These are phyloP conservation scores for Trypoxylus dichotomus DNA, from an alignment of 1,140 invertebrate genomes.

Conservation along the genomic window DNA sequence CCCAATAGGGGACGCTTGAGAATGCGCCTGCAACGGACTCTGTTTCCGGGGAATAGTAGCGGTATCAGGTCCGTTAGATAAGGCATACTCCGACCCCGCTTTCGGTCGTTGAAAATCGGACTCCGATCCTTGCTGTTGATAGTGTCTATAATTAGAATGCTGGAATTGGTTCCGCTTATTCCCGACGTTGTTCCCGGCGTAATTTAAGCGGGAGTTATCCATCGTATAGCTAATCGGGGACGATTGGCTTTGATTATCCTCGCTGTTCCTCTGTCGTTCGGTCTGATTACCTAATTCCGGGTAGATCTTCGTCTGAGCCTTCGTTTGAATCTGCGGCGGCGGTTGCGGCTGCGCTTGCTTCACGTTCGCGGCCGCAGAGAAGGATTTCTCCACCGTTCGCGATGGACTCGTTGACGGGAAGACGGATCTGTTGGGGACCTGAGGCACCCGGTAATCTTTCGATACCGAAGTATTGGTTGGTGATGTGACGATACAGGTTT, in stretches of 20 bases:
- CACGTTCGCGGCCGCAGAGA: constrained; percentile 53
- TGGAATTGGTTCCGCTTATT: constrained; percentile 48
- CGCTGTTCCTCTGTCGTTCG: constrained; percentile 59
- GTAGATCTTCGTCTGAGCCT: constrained; percentile 71
- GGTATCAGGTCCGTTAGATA: constrained; percentile 58
- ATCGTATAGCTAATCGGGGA: constrained; percentile 77
- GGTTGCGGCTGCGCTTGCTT: constrained; percentile 50
- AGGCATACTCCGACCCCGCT: constrained; percentile 56
- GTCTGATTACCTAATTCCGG: constrained; percentile 59
- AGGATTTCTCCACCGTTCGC: constrained; percentile 43
- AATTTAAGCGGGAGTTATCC: constrained; percentile 66
- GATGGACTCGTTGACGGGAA: constrained; percentile 45
- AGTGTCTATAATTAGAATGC: constrained; percentile 45
- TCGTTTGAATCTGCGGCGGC: constrained; percentile 62
- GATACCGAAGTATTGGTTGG: constrained; percentile 57
- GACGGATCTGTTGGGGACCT: constrained; percentile 47
- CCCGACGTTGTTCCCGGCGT: constrained; percentile 57
- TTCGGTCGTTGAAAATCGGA: constrained; percentile 69
- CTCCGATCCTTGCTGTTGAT: constrained; percentile 58
- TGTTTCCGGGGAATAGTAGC: constrained; percentile 66
- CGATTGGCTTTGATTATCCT: constrained; percentile 62
- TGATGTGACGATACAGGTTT: constrained; percentile 72
- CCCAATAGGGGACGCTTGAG: constrained; percentile 60
- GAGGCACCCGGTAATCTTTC: constrained; percentile 65
- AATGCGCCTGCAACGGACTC: constrained; percentile 68